Evolutionary conservation across 2,888 invertebrate genomes (phyloP).

Genomic region (Julus scanicus): DNA sequence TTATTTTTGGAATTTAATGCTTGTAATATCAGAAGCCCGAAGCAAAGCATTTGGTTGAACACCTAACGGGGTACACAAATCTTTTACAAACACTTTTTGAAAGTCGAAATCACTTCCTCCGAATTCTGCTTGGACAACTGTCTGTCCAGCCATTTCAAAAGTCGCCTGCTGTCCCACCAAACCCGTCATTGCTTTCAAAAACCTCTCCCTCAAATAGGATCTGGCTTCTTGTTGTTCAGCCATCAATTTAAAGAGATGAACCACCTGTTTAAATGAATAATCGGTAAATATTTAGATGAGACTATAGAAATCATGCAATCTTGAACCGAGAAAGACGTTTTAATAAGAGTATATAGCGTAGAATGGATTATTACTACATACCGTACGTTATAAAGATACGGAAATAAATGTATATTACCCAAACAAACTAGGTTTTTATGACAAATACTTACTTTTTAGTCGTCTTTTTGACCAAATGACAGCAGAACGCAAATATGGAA

Average conservation of each 20-base stretch:
- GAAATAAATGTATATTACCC: no score
- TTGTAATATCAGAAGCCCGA: conserved; percentile 66
- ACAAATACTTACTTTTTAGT: neutral
- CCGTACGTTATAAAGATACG: neutral
- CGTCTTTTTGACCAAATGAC: neutral
- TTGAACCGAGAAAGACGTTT: no score
- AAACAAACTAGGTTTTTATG: no score
- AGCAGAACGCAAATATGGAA: neutral
- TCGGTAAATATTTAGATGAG: no score
- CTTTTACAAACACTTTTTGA: conserved; percentile 66
- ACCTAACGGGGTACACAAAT: conserved; percentile 67
- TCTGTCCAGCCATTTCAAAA: conserved; percentile 66
- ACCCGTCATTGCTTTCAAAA: conserved; percentile 66
- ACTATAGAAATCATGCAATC: no score
- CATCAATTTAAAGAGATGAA: no score
- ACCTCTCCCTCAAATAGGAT: conserved; percentile 67
- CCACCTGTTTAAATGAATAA: no score
- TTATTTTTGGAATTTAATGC: conserved; percentile 60
- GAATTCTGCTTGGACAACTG: conserved; percentile 66
- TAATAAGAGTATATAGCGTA: no score
- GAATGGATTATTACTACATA: no score
- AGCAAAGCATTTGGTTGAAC: conserved; percentile 67
- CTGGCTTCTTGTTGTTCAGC: conserved; percentile 65
- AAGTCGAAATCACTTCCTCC: conserved; percentile 67
- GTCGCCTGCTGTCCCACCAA: conserved; percentile 66